Percentiles rank a stretch among this genome's conserved stretches.
These are phyloP conservation scores for Standfussiana lucernea DNA, from an alignment of 2,888 invertebrate species.

Conservation along the genomic window DNA sequence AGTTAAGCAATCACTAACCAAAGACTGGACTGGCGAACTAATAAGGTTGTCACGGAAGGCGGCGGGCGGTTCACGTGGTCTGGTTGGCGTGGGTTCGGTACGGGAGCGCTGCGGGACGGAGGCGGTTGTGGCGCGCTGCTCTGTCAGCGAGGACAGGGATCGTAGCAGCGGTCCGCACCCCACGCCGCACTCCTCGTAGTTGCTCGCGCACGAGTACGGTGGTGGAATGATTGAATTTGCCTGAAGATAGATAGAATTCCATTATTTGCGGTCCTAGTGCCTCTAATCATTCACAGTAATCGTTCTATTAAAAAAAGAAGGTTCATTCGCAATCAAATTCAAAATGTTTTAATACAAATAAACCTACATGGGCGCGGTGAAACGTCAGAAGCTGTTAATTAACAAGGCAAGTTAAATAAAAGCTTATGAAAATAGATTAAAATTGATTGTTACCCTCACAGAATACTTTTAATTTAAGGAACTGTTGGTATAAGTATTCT, in stretches of 20 bases:
- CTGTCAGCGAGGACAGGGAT: slow-evolving; percentile 91
- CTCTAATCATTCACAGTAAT: not conserved
- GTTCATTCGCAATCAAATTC: no score
- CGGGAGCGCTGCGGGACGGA: slow-evolving; percentile 67
- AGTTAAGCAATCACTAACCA: slow-evolving; percentile 70
- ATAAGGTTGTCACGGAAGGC: slow-evolving; percentile 83
- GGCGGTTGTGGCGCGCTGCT: slow-evolving; percentile 68
- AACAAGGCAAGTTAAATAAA: no score
- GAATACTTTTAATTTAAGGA: no score
- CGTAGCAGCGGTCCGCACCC: slow-evolving; percentile 89
- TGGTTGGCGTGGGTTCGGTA: slow-evolving; percentile 64
- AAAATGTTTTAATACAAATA: no score
- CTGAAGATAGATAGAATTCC: slow-evolving; percentile 77
- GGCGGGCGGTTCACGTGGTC: slow-evolving; percentile 68
- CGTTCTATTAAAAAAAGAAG: no score
- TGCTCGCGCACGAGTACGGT: slow-evolving; percentile 95
- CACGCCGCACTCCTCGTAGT: slow-evolving; percentile 91
- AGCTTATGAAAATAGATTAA: no score
- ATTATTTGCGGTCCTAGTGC: not conserved
- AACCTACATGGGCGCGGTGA: no score
- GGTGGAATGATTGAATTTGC: slow-evolving; percentile 96
- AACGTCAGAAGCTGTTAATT: no score
- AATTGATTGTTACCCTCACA: no score
- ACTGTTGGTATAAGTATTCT: no score
- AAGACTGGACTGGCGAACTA: slow-evolving; percentile 80